These are phyloP conservation scores for Keiferia lycopersicella DNA, from an alignment of 2,888 invertebrate genomes.

Conservation along the genomic window DNA sequence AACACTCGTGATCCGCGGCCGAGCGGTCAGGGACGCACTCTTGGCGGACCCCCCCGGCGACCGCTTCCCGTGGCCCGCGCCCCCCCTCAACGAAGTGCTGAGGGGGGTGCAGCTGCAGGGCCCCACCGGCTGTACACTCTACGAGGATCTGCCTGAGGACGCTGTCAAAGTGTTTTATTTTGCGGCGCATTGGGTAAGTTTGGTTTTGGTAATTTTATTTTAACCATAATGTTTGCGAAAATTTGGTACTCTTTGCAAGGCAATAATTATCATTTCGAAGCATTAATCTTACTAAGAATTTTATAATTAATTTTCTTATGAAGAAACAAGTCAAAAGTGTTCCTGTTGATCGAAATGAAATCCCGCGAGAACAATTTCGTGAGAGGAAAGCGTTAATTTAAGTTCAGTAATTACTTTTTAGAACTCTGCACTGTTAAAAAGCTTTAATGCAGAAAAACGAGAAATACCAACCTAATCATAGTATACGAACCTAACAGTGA, in stretches of 20 bases:
- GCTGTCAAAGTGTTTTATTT: constrained; percentile 90
- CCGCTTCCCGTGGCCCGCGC: constrained; percentile 90
- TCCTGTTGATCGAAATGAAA: no score
- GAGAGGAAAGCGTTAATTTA: no score
- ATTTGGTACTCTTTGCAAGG: no score
- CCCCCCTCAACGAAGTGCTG: constrained; percentile 82
- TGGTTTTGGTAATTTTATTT: background rate
- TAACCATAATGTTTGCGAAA: no score
- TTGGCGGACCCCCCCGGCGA: constrained; percentile 84
- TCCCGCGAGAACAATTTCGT: no score
- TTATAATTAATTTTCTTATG: no score
- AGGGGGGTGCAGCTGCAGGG: constrained; percentile 74
- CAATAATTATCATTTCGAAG: no score
- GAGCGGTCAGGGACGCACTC: constrained; percentile 84
- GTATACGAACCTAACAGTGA: no score
- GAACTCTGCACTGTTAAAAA: no score
- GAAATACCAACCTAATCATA: background rate
- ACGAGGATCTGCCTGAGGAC: constrained; percentile 82
- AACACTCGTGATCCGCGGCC: constrained; percentile 87
- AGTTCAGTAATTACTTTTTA: no score
- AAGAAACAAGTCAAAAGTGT: no score
- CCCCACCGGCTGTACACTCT: constrained; percentile 62
- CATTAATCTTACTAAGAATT: no score
- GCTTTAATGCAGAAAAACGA: background rate
- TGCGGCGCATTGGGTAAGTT: constrained; percentile 93